Evolutionary conservation across 2,797 vertebrate genomes (phyloP), one percentile per base, ranked within the genome.

Genomic region (Manis pentadactyla): DNA sequence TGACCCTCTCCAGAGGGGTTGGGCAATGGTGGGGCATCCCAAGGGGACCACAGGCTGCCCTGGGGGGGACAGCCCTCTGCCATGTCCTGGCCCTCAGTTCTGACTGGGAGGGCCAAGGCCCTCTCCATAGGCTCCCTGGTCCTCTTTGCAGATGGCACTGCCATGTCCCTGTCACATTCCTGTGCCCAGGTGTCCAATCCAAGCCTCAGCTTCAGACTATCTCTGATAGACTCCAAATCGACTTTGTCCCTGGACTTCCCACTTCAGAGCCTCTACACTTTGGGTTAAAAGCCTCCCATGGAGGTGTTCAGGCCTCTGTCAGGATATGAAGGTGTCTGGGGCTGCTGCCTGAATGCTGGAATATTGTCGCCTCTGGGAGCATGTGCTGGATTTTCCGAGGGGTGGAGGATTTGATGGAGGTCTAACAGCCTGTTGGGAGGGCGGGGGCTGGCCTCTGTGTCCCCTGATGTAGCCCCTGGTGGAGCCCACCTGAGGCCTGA

Each of bases 101-200:
- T n/a, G 31, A 11, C 25, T 7, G 7, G 42, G 51, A 27, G 9
- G 15, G 0, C 19, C 25, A 11, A 18, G 39, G 23, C 55, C 46
- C 42, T 10, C 15, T 37, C 77, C n/a, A 3, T 7, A 11, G 31
- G 31, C 37, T 46, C 46, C 46, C 12, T 10, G 46, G 46, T 7
- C 53, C 10, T 37, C 53, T 81, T 4, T 46, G 66, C 34, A 34
- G 37, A 46, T 2, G 25, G 46, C 46, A 14, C 29, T 42, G 14
- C 29, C 0, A 0, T 42, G 64, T 2, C 31, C 34, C 34, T 7
- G 7, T 39, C 64, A 17, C 4, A 1, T 15, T 15, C 64, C n/a
- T 12, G 74, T 31, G 18, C 27, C 83, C 42, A 31, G 31, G 27
- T 7, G 53, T 37, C n/a, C 42, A 21, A 11, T 4, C 2, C 55